These are phyloP conservation scores for Lophius piscatorius DNA, from an alignment of 2,113 vertebrate genomes.

Conservation along the genomic window DNA sequence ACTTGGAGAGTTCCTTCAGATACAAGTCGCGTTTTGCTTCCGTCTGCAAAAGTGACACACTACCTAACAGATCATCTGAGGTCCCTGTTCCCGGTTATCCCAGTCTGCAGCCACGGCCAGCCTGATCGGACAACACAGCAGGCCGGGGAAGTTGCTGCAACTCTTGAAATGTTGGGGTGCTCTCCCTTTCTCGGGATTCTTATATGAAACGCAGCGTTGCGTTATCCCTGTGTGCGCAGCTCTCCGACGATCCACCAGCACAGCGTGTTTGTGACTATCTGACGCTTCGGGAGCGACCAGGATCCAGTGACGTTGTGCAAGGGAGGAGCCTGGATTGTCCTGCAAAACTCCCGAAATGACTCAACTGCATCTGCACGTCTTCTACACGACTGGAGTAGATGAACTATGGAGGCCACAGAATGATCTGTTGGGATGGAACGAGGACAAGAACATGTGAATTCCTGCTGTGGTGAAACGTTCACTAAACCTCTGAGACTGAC, in stretches of 20 bases:
- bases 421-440: too few species aligned
- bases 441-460: too few species aligned
- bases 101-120: slow-evolving; percentile 12
- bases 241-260: slow-evolving; percentile 57
- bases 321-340: slow-evolving; percentile 72
- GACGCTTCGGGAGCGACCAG: slow-evolving; percentile 67
- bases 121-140: slow-evolving; percentile 3
- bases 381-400: too few species aligned
- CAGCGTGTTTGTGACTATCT: slow-evolving; percentile 63
- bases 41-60: slow-evolving; percentile 2
- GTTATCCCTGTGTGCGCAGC: slow-evolving; percentile 40
- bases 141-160: slow-evolving; percentile 51
- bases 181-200: not conserved
- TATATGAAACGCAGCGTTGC: slow-evolving; percentile 13
- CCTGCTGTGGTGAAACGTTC: too few species aligned
- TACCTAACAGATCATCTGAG: slow-evolving; percentile 36
- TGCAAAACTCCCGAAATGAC: slow-evolving; percentile 30
- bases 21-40: slow-evolving; percentile 12
- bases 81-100: slow-evolving; percentile 22
- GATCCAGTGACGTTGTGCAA: slow-evolving; percentile 72
- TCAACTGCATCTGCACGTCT: too few species aligned
- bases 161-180: slow-evolving; percentile 33
- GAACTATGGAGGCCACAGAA: too few species aligned
- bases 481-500: too few species aligned
- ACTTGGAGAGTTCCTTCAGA: slow-evolving; percentile 50